Conservation (phyloP, 2,888 invertebrate genomes). For the Euspilapteryx auroguttella region DNA sequence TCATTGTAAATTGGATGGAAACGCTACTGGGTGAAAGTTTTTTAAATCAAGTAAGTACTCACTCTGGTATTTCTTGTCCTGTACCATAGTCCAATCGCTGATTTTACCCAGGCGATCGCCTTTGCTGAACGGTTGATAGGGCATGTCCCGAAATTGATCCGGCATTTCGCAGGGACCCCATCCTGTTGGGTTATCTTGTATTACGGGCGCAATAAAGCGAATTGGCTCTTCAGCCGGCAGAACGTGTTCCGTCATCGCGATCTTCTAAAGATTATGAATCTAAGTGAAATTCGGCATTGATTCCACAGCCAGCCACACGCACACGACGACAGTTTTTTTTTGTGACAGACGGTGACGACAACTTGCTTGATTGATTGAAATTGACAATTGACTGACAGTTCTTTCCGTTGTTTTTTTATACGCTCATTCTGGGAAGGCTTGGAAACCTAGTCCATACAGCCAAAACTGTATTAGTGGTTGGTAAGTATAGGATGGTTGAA, state of each 20-base stretch:
- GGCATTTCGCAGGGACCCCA: slow-evolving; percentile 98
- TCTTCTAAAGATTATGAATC: slow-evolving; percentile 10
- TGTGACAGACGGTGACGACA: too few relatives aligned
- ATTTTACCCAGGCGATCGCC: slow-evolving; percentile 98
- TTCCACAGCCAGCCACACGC: slow-evolving; percentile 29
- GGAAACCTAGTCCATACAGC: too few relatives aligned
- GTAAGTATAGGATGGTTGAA: too few relatives aligned
- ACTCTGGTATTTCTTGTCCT: slow-evolving; percentile 93
- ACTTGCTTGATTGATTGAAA: too few relatives aligned
- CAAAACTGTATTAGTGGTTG: too few relatives aligned
- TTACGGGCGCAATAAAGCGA: slow-evolving; percentile 71
- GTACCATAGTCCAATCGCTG: slow-evolving; percentile 97
- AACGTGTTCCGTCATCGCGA: slow-evolving; percentile 50
- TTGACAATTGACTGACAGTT: too few relatives aligned
- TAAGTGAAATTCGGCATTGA: slow-evolving; percentile 14
- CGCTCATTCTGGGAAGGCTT: too few relatives aligned
- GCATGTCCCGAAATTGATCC: slow-evolving; percentile 93
- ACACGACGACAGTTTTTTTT: too few relatives aligned
- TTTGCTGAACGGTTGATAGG: slow-evolving; percentile 99
- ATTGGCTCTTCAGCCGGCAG: slow-evolving; percentile 62
- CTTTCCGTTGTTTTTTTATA: too few relatives aligned
- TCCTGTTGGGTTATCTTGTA: slow-evolving; percentile 85
- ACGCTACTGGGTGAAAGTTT: neutral
- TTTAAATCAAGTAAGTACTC: slow-evolving; percentile 26
- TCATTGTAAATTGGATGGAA: neutral